Base-by-base conservation (phyloP, 2,113 vertebrate genomes). In the Eupsittula cactorum region DNA sequence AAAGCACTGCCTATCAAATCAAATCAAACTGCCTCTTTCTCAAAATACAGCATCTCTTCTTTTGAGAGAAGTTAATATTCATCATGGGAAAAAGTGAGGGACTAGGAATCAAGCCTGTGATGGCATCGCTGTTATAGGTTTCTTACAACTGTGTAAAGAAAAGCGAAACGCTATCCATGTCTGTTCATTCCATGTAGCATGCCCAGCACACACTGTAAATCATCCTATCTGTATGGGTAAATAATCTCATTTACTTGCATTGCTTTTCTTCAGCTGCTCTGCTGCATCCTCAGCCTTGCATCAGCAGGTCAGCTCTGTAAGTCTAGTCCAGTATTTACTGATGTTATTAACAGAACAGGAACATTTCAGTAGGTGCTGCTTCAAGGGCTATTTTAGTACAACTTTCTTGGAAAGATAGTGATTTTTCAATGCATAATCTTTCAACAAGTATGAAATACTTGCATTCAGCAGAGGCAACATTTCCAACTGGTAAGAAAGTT, bases 81-180 rank as follows among this genome's bases (percentile, higher is more conserved):
- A 44, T 59, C 5, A n/a, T 21, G 21, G 21, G 12, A 63, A 76
- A 71, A 46, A 59, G 14, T 28, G 41, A 49, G 17, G 7, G 35
- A 60, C 19, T 68, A 44, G 28, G 16, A 82, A 68, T 50, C 15
- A 37, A 91, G 47, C 55, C 23, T 60, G 16, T 13, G 6, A 50
- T n/a, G 4, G 10, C 19, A 28, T n/a, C 4, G 1, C 14, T 47
- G 7, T n/a, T 73, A 25, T 1, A 59, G 9, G 10, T 55, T 79
- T 90, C 68, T 76, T 65, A n/a, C 17, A 70, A 8, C 1, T 35
- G 16, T 35, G 20, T 57, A 24, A 27, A 39, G 41, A 71, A 62
- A 55, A 55, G 16, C 0, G 0, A 82, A 67, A 73, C 6, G 4
- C 10, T 71, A 15, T 25, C 50, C 2, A 0, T 42, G 13, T 41